A percentile compares a stretch with the other conserved stretches of the same genome.
phyloP scores from a whole-genome alignment of 2,113 vertebrate species.

The Ahaetulla prasina region DNA sequence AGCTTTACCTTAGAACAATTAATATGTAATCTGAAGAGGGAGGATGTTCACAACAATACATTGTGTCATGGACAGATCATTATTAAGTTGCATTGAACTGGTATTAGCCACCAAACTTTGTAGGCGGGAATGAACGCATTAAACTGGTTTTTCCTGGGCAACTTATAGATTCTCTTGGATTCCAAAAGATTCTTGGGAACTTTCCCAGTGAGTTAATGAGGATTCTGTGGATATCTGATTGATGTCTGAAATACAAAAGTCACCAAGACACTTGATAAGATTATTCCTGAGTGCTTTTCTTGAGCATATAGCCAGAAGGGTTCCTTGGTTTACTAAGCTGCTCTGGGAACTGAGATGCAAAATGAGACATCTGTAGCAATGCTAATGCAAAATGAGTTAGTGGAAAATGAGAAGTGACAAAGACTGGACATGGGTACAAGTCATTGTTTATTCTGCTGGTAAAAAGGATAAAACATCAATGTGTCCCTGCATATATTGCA shows the following conservation, averaged over 20 bases:
- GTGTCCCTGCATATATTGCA: too few species aligned
- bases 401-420: neutral
- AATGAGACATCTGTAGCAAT: neutral
- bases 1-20: neutral
- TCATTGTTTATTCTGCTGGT: neutral
- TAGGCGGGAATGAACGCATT: neutral
- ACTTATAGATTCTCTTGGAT: neutral
- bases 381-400: neutral
- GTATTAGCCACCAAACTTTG: neutral
- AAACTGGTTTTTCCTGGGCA: neutral
- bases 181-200: neutral
- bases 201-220: neutral
- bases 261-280: neutral
- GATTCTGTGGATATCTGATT: neutral
- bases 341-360: neutral
- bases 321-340: neutral
- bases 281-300: neutral
- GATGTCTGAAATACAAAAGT: neutral
- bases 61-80: neutral
- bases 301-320: neutral
- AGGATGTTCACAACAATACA: neutral
- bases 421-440: neutral
- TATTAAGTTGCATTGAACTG: neutral
- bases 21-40: neutral
- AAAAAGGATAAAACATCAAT: neutral